Evolutionary conservation across 2,888 invertebrate genomes (phyloP), one percentile per base, ranked within the genome.

Genomic region (Willowsia nigromaculata): DNA sequence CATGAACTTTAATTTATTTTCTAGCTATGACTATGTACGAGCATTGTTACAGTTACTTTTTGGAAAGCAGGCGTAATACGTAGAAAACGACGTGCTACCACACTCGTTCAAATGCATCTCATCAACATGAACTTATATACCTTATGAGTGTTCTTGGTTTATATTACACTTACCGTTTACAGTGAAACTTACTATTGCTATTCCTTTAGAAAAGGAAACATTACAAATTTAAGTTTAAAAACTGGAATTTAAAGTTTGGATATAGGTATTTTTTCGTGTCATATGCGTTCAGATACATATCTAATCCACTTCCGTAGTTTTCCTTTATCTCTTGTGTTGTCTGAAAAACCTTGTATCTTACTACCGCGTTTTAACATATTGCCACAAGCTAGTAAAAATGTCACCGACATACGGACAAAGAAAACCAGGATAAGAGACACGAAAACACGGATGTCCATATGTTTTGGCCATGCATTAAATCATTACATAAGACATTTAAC

Each of bases 31-130:
- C 85, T 85, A 65, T 86, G 68, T 85, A 50, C 85, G 85, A 71
- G 89, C 81, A 89, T 89, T 89, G 89, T 84, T 89, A 89, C 81
- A 89, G 85, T 85, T 85, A 85, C 56, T 88, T 84, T 87, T 87
- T 87, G 68, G 68, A 76, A 81, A 74, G 30, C 50, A 88, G 88
- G 82, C 80, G 82, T 88, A 53, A 53, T 50, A 78, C 62, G 68
- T 27, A 74, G 56, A 50, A 62, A 81, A 68, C 43, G 68, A 27
- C 65, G 25, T 81, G 80, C 56, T 27, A 84, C 53, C 40, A 40
- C 78, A 88, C 83, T 76, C 88, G 88, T 83, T 83, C 88, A 83
- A 83, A 43, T 83, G 83, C 83, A 83, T 83, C 83, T 88, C 76
- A 83, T 88, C 83, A 88, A 50, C 47, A 83, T 33, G 25, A 53